These are phyloP conservation scores for Lordiphosa collinella DNA, from an alignment of 1,140 invertebrate species.

Conservation along the genomic window DNA sequence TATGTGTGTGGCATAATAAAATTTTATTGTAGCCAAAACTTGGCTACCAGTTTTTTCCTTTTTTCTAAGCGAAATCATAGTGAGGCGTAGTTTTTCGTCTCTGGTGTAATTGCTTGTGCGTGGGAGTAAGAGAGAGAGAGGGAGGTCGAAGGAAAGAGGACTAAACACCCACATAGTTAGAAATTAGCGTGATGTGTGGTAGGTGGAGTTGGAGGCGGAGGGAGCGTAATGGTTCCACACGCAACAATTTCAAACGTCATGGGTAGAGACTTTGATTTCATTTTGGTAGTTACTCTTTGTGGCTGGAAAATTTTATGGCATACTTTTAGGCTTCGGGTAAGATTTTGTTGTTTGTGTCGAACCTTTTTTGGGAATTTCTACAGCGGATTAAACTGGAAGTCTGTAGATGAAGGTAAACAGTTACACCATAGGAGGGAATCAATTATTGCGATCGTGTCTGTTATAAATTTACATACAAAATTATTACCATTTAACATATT, in stretches of 20 bases:
- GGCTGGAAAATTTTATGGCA: slow-evolving; percentile 31
- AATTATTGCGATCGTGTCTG: too few relatives aligned
- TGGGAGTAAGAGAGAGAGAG: too few relatives aligned
- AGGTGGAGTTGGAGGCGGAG: slow-evolving; percentile 8
- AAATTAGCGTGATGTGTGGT: slow-evolving; percentile 51
- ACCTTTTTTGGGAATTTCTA: slow-evolving; percentile 6
- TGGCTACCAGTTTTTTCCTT: slow-evolving; percentile 66
- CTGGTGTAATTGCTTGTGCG: slow-evolving; percentile 59
- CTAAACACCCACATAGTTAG: slow-evolving; percentile 65
- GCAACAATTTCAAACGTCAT: slow-evolving; percentile 64
- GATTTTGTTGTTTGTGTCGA: slow-evolving; percentile 10
- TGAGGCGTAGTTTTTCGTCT: slow-evolving; percentile 39
- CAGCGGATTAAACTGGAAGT: neutral
- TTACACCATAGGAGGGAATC: too few relatives aligned
- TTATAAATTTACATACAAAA: too few relatives aligned
- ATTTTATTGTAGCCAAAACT: slow-evolving; percentile 76
- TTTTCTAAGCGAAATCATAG: slow-evolving; percentile 20
- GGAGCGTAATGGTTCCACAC: slow-evolving; percentile 13
- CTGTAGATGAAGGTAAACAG: neutral
- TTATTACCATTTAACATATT: too few relatives aligned
- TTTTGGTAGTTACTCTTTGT: slow-evolving; percentile 34
- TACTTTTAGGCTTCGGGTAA: slow-evolving; percentile 49
- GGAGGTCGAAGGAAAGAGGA: slow-evolving; percentile 11
- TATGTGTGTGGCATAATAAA: slow-evolving; percentile 76
- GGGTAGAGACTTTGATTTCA: slow-evolving; percentile 56